Evolutionary conservation across 2,888 invertebrate species (phyloP), one percentile per base, ranked within the genome.

Genomic region (Polyploca ridens): DNA sequence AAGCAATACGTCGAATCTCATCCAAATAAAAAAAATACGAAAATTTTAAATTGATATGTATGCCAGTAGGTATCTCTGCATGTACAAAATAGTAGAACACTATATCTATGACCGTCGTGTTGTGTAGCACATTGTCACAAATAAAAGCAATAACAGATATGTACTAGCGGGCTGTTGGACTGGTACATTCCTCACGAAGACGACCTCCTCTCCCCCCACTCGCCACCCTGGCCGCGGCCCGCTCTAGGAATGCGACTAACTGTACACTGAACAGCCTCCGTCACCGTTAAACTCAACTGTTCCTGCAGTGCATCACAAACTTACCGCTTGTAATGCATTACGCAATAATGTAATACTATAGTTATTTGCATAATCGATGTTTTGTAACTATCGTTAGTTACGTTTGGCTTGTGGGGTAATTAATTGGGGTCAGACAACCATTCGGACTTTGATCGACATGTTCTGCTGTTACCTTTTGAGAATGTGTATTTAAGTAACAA

Each of bases 201-300:
- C 67, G 65, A 70, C 70, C 75, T 66, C 77, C 38, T 41, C 54
- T 62, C 57, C 61, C 61, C 61, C 59, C 62, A 44, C 64, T 64
- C 35, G 67, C 64, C 69, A 72, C 71, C 72, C 70, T 69, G 64
- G 70, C 76, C 74, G 77, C 74, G 73, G 73, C 76, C 46, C 82
- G 81, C 89, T 83, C 89, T 88, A 91, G 91, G 93, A 91, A 91
- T 91, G 91, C 86, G 87, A 79, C 84, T 91, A 91, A 92, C 91
- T 88, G 87, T 86, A 81, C 79, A 76, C 76, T 66, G 87, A 86
- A 87, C 89, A 89, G 88, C 88, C 90, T 90, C 88, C 88, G 84
- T 84, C 85, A 86, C 90, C 90, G 89, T 88, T 90, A 90, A 85
- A 79, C 82, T 81, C 82, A 85, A 87, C 89, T 83, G 86, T 88